Base-by-base conservation (phyloP, 2,797 vertebrate genomes). In the Sylvilagus floridanus region DNA sequence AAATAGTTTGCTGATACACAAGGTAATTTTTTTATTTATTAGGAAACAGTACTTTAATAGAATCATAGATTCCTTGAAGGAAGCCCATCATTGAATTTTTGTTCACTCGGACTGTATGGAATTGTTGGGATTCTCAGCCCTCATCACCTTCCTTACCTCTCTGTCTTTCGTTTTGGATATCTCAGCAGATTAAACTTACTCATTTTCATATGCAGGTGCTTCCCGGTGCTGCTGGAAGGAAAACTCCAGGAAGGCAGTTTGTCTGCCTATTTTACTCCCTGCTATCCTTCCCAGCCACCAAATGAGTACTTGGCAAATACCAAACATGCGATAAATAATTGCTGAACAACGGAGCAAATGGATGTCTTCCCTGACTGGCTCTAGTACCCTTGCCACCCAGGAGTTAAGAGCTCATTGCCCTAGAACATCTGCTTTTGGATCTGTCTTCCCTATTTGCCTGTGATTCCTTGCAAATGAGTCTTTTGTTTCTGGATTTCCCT, bases 381-480 rank as follows among this genome's bases (percentile, higher is more conserved):
- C 28, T 81, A 57, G 17, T 32, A 21, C 17, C 47, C 16, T 24
- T 26, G 17, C 84, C 65, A 54, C 8, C 30, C 42, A 26, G 11
- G 7, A 93, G 19, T 84, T 87, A 84, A 47, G 50, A 92, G n/a
- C 52, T 90, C 54, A 93, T 35, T 76, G 65, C 2, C 32, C 63
- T 47, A 50, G 7, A 86, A 28, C 52, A 57, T 14, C 69, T 83
- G 30, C 47, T 72, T 88, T 69, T 26, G 4, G 50, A 17, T 54
- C 37, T 91, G 73, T 90, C 75, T 87, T 35, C 66, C 62, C 54
- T n/a, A n/a, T 5, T 75, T 63, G 8, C 82, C 65, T 63, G 22
- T 22, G 68, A 88, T 94, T 90, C 77, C 84, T 83, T 62, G n/a
- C 42, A 96, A 88, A 96, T 21, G 22, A 69, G 5, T 69, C 13